Evolutionary conservation across 2,113 vertebrate species (phyloP).

Genomic region (Callipepla californica): DNA sequence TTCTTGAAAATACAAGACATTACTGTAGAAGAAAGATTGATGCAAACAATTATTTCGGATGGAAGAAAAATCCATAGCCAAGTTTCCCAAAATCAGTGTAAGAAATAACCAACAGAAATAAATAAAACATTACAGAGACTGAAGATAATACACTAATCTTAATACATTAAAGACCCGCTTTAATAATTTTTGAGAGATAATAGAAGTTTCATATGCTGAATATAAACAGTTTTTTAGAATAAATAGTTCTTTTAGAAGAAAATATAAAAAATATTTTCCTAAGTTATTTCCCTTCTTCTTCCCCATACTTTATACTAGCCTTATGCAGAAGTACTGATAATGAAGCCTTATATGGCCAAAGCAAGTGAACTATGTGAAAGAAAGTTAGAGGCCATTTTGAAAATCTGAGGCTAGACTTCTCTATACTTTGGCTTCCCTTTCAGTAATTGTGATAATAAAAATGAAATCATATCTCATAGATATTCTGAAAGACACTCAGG

Average conservation of each 20-base stretch:
- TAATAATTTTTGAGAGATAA: neutral
- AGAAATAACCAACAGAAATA: neutral
- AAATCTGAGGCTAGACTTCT: neutral
- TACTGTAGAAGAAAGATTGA: conserved; percentile 1
- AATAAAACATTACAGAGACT: neutral
- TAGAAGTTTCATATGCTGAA: neutral
- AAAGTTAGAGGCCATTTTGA: neutral
- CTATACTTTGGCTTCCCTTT: neutral
- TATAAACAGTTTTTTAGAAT: neutral
- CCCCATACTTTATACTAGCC: neutral
- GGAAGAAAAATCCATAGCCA: neutral
- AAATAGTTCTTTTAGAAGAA: neutral
- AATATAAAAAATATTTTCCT: neutral
- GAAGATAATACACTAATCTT: neutral
- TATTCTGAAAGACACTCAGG: neutral
- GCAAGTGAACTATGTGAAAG: neutral
- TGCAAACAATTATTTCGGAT: neutral
- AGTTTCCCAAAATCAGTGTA: neutral
- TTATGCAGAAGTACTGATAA: neutral
- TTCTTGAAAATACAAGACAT: conserved; percentile 8
- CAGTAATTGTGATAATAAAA: neutral
- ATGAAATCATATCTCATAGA: neutral
- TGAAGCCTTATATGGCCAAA: neutral
- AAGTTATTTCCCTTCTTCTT: neutral
- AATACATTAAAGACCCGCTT: neutral